Base-by-base conservation (phyloP, 2,797 vertebrate species). In the Eulemur coronatus region DNA sequence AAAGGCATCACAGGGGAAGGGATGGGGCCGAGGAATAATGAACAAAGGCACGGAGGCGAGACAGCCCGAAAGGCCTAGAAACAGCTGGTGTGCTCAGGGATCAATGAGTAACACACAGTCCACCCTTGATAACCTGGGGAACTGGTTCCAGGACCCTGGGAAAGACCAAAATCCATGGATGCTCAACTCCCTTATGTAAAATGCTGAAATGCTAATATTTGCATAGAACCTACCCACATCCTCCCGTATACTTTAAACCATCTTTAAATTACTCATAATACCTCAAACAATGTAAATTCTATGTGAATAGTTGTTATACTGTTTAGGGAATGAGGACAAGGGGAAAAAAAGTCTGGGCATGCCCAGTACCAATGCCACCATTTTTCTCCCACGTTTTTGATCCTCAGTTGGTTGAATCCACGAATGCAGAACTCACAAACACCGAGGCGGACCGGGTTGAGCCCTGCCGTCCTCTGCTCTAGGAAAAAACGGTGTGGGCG, bases 11-110 rank as follows among this genome's bases (percentile, higher is more conserved):
- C 8, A 48, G 2, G 9, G 22, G 18, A 41, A 11, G 41, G 5
- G 61, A 55, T 33, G 17, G 12, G 84, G 3, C 3, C 15, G 41
- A 30, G 1, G 15, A 17, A 48, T 69, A 24, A 4, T 11, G 13
- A 50, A 17, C 43, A 73, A 43, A 43, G 55, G 14, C 30, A 46
- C 14, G 15, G 35, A 46, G 48, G 55, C 0, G 3, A 86, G n/a
- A 72, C 13, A 52, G 38, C 4, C 30, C 14, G 28, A 2, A 24
- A 67, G 55, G 24, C 24, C 41, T 24, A 13, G 75, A 76, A 28
- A 28, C 18, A 46, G n/a, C 35, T 2, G 4, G 0, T 9, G 5
- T 24, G 2, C 41, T 72, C 22, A 57, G 20, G 7, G 3, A 7
- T 67, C 24, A 7, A 1, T 17, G 48, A 87, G 48, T 35, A 30